Conservation (phyloP, 2,113 vertebrate genomes). For the Ochotona curzoniae region DNA sequence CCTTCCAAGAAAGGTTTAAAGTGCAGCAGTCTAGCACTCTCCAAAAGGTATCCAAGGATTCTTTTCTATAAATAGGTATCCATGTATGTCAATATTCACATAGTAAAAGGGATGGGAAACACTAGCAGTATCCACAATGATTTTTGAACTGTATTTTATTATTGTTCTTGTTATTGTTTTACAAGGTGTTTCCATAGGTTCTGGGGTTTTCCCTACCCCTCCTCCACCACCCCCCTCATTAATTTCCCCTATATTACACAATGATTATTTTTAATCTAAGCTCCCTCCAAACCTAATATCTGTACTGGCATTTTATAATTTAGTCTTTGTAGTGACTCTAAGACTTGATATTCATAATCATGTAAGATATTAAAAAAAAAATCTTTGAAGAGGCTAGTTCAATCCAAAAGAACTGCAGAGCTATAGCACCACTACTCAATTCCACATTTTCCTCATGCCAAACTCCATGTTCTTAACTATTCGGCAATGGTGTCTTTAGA, state of each 20-base stretch:
- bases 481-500: not conserved
- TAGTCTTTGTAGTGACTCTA: not conserved
- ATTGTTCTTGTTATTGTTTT: too few relatives aligned
- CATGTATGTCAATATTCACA: conserved; percentile 47
- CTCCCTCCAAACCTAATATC: not conserved
- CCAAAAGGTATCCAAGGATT: conserved; percentile 70
- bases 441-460: conserved; percentile 38
- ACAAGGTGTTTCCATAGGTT: too few relatives aligned
- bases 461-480: not conserved
- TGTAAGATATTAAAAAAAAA: not conserved
- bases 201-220: too few relatives aligned
- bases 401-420: not conserved
- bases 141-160: not conserved
- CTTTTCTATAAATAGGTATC: conserved; percentile 45
- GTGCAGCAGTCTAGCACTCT: conserved; percentile 72
- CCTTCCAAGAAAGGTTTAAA: conserved; percentile 79
- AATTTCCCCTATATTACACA: too few relatives aligned
- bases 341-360: not conserved
- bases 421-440: not conserved
- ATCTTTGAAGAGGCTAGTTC: not conserved
- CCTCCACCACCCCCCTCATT: too few relatives aligned
- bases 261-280: conserved; percentile 46
- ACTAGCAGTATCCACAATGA: not conserved
- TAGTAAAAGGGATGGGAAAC: not conserved
- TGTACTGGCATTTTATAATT: not conserved